These are phyloP conservation scores for Trichoplusia ni DNA, from an alignment of 1,140 invertebrate genomes.

Conservation along the genomic window DNA sequence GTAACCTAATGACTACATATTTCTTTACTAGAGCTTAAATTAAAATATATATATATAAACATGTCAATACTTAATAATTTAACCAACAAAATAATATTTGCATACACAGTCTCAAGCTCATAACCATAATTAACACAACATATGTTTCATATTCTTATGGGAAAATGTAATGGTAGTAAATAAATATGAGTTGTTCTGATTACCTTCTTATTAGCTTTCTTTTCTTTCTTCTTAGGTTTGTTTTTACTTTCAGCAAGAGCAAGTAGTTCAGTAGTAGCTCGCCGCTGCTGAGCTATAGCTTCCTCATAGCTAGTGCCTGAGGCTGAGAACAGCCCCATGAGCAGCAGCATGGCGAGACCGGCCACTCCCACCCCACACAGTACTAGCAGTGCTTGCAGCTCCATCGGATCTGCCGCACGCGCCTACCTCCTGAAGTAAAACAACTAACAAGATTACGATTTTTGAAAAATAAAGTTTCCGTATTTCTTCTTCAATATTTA, in stretches of 20 bases:
- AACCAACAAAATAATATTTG: too few species aligned
- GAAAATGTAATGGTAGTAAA: not conserved
- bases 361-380: conserved; percentile 70
- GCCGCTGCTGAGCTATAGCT: conserved; percentile 71
- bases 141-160: too few species aligned
- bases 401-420: conserved; percentile 64
- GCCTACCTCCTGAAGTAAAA: conserved; percentile 31
- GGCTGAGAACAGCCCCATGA: conserved; percentile 71
- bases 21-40: too few species aligned
- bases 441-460: not conserved
- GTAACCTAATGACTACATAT: too few species aligned
- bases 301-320: conserved; percentile 76
- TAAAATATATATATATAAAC: too few species aligned
- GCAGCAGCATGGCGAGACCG: conserved; percentile 65
- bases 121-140: too few species aligned
- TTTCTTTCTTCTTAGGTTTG: conserved; percentile 69
- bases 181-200: conserved; percentile 5
- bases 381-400: conserved; percentile 74
- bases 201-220: conserved; percentile 75
- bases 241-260: conserved; percentile 69
- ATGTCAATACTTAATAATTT: too few species aligned
- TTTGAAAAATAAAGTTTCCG: too few species aligned
- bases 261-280: conserved; percentile 71
- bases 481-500: too few species aligned
- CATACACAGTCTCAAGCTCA: too few species aligned